Evolutionary conservation across 2,888 invertebrate species (phyloP), one percentile per base, ranked within the genome.

Genomic region (Mythimna pallens): DNA sequence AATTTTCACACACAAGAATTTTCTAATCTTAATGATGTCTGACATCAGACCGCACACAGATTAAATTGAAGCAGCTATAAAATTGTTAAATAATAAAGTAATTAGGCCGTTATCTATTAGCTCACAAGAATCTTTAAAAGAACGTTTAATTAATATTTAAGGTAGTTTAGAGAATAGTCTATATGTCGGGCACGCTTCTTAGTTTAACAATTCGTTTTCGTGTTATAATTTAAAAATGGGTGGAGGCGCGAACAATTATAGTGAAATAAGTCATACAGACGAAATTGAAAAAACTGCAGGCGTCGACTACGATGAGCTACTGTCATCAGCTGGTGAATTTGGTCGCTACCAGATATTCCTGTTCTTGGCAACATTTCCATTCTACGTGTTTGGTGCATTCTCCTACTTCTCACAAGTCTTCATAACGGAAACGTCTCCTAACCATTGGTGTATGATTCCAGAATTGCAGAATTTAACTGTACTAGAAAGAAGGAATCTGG

Each of bases 391-490:
- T 64, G 93, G 92, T 4, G 91, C 89, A 0, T 93, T 93, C 68
- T 66, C 86, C 3, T 94, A 94, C 76, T 94, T 91, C 68, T 81
- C 90, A 5, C 94, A 94, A 85, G 72, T 93, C 14, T 94, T 94
- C 62, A 78, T 94, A 67, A 94, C 94, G 1, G 93, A 93, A 87
- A 84, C 89, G 0, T 89, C 94, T 9, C 89, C 90, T 25, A 91
- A 94, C 63, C 92, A 94, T 68, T 94, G 94, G 94, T 94, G 94
- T 75, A 89, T 89, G 88, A 82, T 94, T 47, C 94, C 94, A 3
- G 93, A 93, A 75, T 78, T 94, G 3, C 88, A 86, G 69, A 93
- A 94, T 75, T 76, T 94, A 43, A 91, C 91, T 12, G 87, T 77
- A 3, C 70, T 88, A 0, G 90, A 94, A 81, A 87, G 94, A 57